Evolutionary conservation across 2,888 invertebrate genomes (phyloP), one percentile per base, ranked within the genome.

Genomic region (Lymantria dispar): DNA sequence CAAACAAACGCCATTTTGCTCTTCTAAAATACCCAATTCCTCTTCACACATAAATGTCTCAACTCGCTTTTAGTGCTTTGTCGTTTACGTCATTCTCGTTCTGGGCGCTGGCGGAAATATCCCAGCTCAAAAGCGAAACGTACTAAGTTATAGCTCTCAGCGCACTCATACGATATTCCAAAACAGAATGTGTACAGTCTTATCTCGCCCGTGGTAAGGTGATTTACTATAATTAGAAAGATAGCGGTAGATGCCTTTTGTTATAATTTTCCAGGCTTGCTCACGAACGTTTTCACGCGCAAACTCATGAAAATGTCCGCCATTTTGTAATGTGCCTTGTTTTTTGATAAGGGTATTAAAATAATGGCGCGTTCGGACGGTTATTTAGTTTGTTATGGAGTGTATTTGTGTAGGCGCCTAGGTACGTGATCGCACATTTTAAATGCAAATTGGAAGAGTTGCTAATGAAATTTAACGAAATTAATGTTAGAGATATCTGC

Each of bases 141-240:
- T 73, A 68, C 57, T 76, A 89, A 80, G 77, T 79, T 63, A 61
- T 65, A 58, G 57, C 53, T 58, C 67, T 61, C 60, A 56, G 63
- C 60, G 66, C 71, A 74, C 77, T 74, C 78, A 81, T 85, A 81
- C 74, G 81, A 72, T 87, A 70, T 87, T 88, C 79, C 67, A 70
- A 70, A 66, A 62, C 67, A 61, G 72, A 70, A 74, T 71, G 76
- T 76, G 74, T 74, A 80, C 78, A 78, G 83, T 77, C 85, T 90
- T 91, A 91, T 91, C 91, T 90, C 74, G 86, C 82, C 85, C 84
- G 84, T 89, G 86, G 89, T 87, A 86, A 90, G 90, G 89, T 90
- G 90, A 90, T 90, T 89, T 90, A 90, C 87, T 87, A 90, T 92
- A 92, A 92, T 92, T 91, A 91, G 89, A 89, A 87, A 92, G 92